phyloP scores from a whole-genome alignment of 1,140 invertebrate genomes.

The Agraylea sexmaculata region DNA sequence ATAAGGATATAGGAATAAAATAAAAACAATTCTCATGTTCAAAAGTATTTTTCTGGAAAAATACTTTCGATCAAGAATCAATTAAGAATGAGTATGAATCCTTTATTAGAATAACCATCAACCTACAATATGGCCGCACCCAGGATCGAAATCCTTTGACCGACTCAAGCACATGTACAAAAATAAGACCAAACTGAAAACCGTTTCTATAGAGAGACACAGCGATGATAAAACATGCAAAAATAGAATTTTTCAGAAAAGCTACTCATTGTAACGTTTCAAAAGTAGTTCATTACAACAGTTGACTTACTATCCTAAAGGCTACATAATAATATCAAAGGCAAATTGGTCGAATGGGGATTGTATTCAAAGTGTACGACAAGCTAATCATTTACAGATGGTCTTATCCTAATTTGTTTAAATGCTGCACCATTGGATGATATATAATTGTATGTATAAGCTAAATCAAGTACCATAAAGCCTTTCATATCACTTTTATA shows the following conservation, averaged over 20 bases:
- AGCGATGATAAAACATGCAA: conserved; percentile 23
- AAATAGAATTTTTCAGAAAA: conserved; percentile 23
- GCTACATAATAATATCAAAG: conserved; percentile 23
- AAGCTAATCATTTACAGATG: conserved; percentile 23
- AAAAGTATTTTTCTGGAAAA: no score
- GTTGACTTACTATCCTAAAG: conserved; percentile 20
- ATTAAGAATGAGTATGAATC: no score
- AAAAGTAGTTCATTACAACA: conserved; percentile 19
- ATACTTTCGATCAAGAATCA: no score
- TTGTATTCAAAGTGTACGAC: conserved; percentile 22
- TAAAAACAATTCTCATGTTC: no score
- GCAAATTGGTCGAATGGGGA: conserved; percentile 23
- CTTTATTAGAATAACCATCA: conserved; percentile 22
- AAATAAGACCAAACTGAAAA: conserved; percentile 20
- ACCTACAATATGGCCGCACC: conserved; percentile 22
- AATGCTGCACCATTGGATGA: conserved; percentile 21
- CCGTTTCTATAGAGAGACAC: conserved; percentile 19
- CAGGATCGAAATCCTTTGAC: conserved; percentile 14
- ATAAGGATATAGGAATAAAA: no score
- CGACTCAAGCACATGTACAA: conserved; percentile 22
- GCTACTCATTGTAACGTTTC: conserved; percentile 21
- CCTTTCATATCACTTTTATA: conserved; percentile 22
- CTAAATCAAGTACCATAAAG: conserved; percentile 22
- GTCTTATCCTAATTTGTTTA: conserved; percentile 21
- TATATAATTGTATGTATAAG: no score